Percentiles rank a stretch among this genome's conserved stretches.
Conservation (phyloP, 2,888 invertebrate species). For the Epistrophella euchroma region DNA sequence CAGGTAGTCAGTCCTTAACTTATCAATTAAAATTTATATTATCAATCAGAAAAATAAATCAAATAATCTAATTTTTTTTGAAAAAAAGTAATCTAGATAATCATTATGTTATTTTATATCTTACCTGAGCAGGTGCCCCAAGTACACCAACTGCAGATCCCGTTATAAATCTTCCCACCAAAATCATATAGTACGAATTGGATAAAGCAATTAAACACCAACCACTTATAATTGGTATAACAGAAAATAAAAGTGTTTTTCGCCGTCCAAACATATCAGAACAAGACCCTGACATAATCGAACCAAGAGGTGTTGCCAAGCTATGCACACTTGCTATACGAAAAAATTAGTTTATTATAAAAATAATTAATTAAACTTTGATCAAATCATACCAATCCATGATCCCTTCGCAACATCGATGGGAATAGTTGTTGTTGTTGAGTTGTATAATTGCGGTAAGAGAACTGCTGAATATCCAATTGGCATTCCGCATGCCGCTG, state of each 20-base stretch:
- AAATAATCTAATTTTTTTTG: no score
- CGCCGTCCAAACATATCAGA: constrained; percentile 89
- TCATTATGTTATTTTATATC: neutral
- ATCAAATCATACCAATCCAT: constrained; percentile 86
- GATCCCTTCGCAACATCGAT: constrained; percentile 90
- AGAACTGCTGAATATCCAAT: constrained; percentile 90
- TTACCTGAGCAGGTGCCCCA: constrained; percentile 90
- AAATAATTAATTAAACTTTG: neutral
- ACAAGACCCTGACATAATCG: constrained; percentile 88
- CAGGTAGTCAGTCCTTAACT: no score
- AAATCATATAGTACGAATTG: constrained; percentile 85
- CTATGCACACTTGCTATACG: constrained; percentile 90
- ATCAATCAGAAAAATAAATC: no score
- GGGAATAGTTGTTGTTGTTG: constrained; percentile 85
- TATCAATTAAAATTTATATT: no score
- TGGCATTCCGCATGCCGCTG: constrained; percentile 91
- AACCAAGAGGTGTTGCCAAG: constrained; percentile 90
- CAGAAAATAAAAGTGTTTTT: constrained; percentile 87
- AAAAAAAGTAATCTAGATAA: neutral
- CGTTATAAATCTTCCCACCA: constrained; percentile 88
- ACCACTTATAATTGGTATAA: constrained; percentile 88
- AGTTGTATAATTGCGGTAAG: constrained; percentile 88
- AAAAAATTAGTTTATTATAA: constrained; percentile 12
- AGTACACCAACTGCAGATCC: constrained; percentile 90
- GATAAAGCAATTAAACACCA: constrained; percentile 88